Evolutionary conservation across 2,888 invertebrate genomes (phyloP).

Genomic region (Linnaemya vulpina): DNA sequence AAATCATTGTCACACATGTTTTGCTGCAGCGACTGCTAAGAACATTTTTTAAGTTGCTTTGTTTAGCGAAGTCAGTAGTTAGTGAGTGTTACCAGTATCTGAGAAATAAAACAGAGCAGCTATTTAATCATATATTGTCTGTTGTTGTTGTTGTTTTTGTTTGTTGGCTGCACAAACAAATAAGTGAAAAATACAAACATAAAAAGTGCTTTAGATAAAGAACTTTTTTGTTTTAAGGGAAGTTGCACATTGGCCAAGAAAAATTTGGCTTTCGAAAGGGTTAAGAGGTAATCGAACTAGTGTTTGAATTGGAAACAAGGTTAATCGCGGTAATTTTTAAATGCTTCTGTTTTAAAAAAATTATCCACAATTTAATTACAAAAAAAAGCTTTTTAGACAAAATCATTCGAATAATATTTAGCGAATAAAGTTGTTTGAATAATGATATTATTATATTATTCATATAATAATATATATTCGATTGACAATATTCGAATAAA

Average conservation of each 20-base stretch:
- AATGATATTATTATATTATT: too few species aligned
- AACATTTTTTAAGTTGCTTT: constrained; percentile 37
- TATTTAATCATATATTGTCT: constrained; percentile 68
- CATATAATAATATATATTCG: too few species aligned
- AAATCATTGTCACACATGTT: constrained; percentile 81
- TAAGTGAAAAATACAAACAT: constrained; percentile 7
- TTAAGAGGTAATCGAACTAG: too few species aligned
- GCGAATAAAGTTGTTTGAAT: too few species aligned
- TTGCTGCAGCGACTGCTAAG: constrained; percentile 40
- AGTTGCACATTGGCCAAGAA: background rate
- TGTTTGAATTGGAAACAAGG: too few species aligned
- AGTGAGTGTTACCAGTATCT: constrained; percentile 38
- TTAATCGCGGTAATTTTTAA: too few species aligned
- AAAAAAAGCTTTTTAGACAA: too few species aligned
- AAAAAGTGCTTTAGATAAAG: constrained; percentile 21
- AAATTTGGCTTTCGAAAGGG: too few species aligned
- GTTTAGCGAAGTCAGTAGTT: constrained; percentile 28
- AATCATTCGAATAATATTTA: too few species aligned
- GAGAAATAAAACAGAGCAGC: constrained; percentile 66
- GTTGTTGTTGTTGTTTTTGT: background rate
- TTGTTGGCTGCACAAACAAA: constrained; percentile 23
- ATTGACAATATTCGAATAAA: too few species aligned
- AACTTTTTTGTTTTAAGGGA: constrained; percentile 11
- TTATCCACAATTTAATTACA: too few species aligned
- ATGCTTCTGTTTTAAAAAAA: too few species aligned